These are phyloP conservation scores for Gryon sp. DNA, from an alignment of 1,140 invertebrate species.

Conservation along the genomic window DNA sequence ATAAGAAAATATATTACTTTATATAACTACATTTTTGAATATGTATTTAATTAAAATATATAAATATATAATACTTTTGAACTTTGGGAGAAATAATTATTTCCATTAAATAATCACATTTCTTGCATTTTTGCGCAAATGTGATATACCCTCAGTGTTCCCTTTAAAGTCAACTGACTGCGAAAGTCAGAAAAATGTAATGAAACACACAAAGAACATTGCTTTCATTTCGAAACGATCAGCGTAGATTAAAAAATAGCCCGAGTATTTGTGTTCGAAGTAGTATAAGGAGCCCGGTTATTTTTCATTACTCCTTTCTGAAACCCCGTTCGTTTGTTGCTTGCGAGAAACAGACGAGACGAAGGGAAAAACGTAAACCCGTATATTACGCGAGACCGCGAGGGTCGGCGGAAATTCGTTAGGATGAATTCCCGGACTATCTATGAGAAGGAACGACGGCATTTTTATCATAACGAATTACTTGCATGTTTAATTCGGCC, in stretches of 20 bases:
- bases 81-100: too few species aligned
- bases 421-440: conserved; percentile 75
- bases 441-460: conserved; percentile 61
- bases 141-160: too few species aligned
- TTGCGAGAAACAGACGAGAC: conserved; percentile 37
- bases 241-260: conserved; percentile 32
- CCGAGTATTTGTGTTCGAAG: conserved; percentile 1
- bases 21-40: too few species aligned
- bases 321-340: conserved; percentile 23
- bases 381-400: conserved; percentile 67
- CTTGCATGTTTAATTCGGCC: conserved; percentile 74
- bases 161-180: too few species aligned
- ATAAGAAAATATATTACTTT: too few species aligned
- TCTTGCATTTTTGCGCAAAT: too few species aligned
- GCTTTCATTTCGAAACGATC: conserved; percentile 5
- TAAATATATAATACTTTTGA: too few species aligned
- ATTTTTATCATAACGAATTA: conserved; percentile 76
- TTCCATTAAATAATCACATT: too few species aligned
- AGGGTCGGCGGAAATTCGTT: conserved; percentile 70
- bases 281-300: conserved; percentile 23
- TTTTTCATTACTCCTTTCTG: conserved; percentile 48
- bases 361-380: conserved; percentile 70
- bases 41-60: too few species aligned
- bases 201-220: conserved; percentile 8
- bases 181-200: neutral